Percentiles rank a stretch among this genome's conserved stretches.
These are phyloP conservation scores for Clarias macrocephalus DNA, from an alignment of 2,113 vertebrate genomes.

Conservation along the genomic window DNA sequence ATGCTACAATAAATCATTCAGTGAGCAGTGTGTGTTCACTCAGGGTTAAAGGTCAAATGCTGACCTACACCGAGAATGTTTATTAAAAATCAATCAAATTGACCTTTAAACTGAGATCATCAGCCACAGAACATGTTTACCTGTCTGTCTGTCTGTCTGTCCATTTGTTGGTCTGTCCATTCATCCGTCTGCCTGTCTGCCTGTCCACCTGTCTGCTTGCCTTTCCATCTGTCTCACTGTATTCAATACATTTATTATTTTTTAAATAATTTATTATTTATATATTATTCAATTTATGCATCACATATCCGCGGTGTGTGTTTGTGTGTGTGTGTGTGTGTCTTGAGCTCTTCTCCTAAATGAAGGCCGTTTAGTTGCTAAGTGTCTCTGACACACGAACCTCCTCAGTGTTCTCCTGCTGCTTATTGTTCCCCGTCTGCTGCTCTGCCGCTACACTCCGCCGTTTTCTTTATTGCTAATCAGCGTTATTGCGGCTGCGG, in stretches of 20 bases:
- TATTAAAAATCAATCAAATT: conserved; percentile 55
- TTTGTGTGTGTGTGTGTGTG: neutral
- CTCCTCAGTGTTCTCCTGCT: conserved; percentile 30
- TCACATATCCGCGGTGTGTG: neutral
- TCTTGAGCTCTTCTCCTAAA: conserved; percentile 24
- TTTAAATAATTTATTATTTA: too few relatives aligned
- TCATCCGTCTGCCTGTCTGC: neutral
- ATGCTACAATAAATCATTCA: conserved; percentile 18
- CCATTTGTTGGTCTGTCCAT: neutral
- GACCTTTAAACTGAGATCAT: conserved; percentile 50
- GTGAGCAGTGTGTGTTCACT: neutral
- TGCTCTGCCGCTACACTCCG: conserved; percentile 38
- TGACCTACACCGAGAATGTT: conserved; percentile 49
- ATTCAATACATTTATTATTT: too few relatives aligned
- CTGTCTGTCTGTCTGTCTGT: neutral
- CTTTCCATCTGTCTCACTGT: neutral
- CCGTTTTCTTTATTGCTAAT: conserved; percentile 40
- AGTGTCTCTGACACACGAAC: conserved; percentile 36
- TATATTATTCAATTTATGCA: too few relatives aligned
- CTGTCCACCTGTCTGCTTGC: neutral
- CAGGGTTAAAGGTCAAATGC: conserved; percentile 18
- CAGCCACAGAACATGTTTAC: neutral
- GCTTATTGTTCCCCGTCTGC: conserved; percentile 43
- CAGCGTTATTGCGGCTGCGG: conserved; percentile 48
- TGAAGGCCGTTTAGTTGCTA: conserved; percentile 45